phyloP scores from a whole-genome alignment of 1,140 invertebrate genomes.

The Dinoponera quadriceps region DNA sequence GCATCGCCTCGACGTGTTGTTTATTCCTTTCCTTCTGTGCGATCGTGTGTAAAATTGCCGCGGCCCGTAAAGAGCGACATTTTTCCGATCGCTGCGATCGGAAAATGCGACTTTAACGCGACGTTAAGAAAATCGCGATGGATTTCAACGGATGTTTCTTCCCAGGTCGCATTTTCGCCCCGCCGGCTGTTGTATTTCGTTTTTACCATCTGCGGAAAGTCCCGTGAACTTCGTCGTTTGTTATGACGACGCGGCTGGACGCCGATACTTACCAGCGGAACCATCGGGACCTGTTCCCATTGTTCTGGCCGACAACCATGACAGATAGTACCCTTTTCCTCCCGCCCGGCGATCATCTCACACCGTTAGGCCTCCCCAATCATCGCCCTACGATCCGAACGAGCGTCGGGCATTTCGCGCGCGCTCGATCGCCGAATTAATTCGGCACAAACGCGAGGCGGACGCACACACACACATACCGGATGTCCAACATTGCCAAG shows the following conservation, averaged over 20 bases:
- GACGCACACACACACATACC: slow-evolving; percentile 24
- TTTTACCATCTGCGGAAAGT: slow-evolving; percentile 15
- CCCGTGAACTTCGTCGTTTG: background rate
- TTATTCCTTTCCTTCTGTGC: background rate
- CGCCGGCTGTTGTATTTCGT: background rate
- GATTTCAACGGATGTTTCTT: background rate
- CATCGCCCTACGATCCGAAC: slow-evolving; percentile 6
- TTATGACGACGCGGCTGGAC: background rate
- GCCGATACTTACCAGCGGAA: slow-evolving; percentile 17
- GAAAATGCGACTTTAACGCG: background rate
- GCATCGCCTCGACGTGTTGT: slow-evolving; percentile 3
- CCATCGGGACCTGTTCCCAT: slow-evolving; percentile 51
- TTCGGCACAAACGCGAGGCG: slow-evolving; percentile 30
- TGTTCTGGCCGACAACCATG: slow-evolving; percentile 46
- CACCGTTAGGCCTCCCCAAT: slow-evolving; percentile 44
- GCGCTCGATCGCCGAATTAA: slow-evolving; percentile 32
- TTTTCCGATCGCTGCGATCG: too few species aligned
- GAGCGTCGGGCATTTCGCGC: slow-evolving; percentile 34
- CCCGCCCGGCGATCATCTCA: background rate
- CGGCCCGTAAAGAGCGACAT: too few species aligned
- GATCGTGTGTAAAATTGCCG: background rate
- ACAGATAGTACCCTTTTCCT: slow-evolving; percentile 33
- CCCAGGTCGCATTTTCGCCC: background rate
- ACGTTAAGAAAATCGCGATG: background rate
- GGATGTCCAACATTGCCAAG: slow-evolving; percentile 42